These are phyloP conservation scores for Bombus polaris DNA, from an alignment of 1,140 invertebrate species.

Conservation along the genomic window DNA sequence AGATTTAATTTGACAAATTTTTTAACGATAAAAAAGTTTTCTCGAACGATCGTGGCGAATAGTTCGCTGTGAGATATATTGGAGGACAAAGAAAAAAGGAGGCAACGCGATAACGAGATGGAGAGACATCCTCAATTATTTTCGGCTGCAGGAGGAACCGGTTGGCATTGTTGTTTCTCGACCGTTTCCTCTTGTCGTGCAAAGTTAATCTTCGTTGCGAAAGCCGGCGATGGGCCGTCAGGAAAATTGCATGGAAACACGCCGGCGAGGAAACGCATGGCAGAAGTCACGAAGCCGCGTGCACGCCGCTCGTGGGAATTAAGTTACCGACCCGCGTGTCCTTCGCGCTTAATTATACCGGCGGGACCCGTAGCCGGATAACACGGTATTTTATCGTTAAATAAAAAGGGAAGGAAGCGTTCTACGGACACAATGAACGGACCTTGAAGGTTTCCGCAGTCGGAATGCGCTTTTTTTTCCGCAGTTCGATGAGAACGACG, in stretches of 20 bases:
- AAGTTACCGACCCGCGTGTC: constrained; percentile 63
- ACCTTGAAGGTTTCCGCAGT: constrained; percentile 59
- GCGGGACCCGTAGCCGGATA: constrained; percentile 54
- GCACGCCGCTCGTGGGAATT: constrained; percentile 62
- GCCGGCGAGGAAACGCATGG: constrained; percentile 44
- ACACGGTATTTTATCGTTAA: constrained; percentile 56
- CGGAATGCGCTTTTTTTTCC: not conserved
- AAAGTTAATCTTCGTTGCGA: constrained; percentile 40
- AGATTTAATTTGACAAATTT: too few relatives aligned
- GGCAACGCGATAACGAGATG: not conserved
- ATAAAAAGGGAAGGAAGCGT: constrained; percentile 51
- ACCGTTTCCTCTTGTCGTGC: constrained; percentile 8
- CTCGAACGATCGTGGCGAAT: too few relatives aligned
- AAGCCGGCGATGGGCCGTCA: constrained; percentile 28
- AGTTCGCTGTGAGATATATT: accelerated
- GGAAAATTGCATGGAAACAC: constrained; percentile 68
- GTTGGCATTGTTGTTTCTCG: not conserved
- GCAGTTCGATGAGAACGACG: not conserved
- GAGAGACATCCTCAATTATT: not conserved
- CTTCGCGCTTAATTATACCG: constrained; percentile 67
- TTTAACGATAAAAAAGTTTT: accelerated
- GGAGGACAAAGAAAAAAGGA: not conserved
- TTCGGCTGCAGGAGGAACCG: not conserved
- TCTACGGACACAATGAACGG: constrained; percentile 62
- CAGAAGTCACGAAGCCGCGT: constrained; percentile 47